These are phyloP conservation scores for Acanthaster planci DNA, from an alignment of 35 echinoderm and acorn worm species.

Conservation along the genomic window DNA sequence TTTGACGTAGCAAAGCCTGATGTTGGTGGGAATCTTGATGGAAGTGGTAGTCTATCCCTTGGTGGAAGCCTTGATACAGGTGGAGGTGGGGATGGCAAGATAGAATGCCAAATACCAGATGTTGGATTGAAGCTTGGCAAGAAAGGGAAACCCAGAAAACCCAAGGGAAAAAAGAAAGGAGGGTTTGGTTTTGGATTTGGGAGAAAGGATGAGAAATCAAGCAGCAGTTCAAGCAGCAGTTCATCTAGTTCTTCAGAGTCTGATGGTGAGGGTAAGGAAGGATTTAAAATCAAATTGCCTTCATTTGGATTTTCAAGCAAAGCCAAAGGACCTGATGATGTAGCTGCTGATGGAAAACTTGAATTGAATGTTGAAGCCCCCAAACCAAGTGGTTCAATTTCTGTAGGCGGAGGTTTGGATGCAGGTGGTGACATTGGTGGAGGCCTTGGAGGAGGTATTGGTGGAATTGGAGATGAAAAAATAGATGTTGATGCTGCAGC, in stretches of 20 bases:
- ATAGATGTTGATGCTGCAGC: constrained; percentile 53
- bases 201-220: constrained; percentile 40
- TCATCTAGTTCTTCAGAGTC: constrained; percentile 62
- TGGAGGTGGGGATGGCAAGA: neutral
- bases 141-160: constrained; percentile 37
- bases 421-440: neutral
- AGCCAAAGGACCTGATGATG: constrained; percentile 11
- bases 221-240: constrained; percentile 41
- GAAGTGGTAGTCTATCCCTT: constrained; percentile 4
- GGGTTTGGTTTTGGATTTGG: constrained; percentile 76
- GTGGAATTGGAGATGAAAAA: constrained; percentile 17
- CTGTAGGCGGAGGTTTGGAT: constrained; percentile 1
- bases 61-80: constrained; percentile 21
- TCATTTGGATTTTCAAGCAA: constrained; percentile 30
- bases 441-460: constrained; percentile 26
- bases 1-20: too few relatives aligned
- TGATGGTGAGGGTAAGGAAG: constrained; percentile 43
- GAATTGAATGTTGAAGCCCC: constrained; percentile 50
- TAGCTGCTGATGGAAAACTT: constrained; percentile 25
- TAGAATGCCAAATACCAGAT: constrained; percentile 4
- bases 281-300: constrained; percentile 15
- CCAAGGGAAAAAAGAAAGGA: constrained; percentile 56
- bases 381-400: neutral
- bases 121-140: constrained; percentile 55
- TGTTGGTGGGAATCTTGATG: neutral